Percentiles rank a stretch among this genome's conserved stretches.
phyloP scores from a whole-genome alignment of 2,888 invertebrate genomes.

The Caenorhabditis sp. region DNA sequence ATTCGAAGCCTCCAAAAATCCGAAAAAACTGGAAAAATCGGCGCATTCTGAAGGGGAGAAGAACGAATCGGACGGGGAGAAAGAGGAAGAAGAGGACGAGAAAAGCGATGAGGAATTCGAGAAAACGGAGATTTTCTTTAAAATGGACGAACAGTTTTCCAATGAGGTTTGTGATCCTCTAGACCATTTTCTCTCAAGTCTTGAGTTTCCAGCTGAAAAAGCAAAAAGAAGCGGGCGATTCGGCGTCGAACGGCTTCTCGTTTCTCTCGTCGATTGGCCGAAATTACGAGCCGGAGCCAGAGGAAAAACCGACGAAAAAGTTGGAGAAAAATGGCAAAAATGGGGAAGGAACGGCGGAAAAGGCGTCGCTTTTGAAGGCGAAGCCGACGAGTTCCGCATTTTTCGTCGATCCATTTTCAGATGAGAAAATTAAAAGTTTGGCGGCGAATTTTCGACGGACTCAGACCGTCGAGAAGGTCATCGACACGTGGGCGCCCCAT shows the following conservation, averaged over 20 bases:
- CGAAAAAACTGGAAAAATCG: conserved; percentile 21
- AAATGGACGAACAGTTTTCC: not conserved
- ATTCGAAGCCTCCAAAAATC: conserved; percentile 46
- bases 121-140: conserved; percentile 3
- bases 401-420: conserved; percentile 51
- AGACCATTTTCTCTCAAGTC: not conserved
- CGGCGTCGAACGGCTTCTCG: conserved; percentile 41
- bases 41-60: conserved; percentile 7
- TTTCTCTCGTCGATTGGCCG: conserved; percentile 61
- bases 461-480: conserved; percentile 62
- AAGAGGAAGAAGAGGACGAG: conserved; percentile 1
- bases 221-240: conserved; percentile 16
- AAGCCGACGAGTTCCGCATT: conserved; percentile 23
- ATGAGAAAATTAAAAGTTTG: conserved; percentile 59
- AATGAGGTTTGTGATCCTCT: not conserved
- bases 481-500: conserved; percentile 66
- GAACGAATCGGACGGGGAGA: conserved; percentile 11
- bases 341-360: not conserved
- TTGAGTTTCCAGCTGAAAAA: conserved; percentile 43
- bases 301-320: too few relatives aligned
- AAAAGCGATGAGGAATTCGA: conserved; percentile 16
- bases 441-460: conserved; percentile 67
- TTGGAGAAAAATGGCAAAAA: not conserved
- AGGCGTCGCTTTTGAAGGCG: not conserved
- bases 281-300: conserved; percentile 43